A percentile compares a stretch with the other conserved stretches of the same genome.
phyloP scores from a whole-genome alignment of 2,797 vertebrate genomes.

The Acrocephalus scirpaceus region DNA sequence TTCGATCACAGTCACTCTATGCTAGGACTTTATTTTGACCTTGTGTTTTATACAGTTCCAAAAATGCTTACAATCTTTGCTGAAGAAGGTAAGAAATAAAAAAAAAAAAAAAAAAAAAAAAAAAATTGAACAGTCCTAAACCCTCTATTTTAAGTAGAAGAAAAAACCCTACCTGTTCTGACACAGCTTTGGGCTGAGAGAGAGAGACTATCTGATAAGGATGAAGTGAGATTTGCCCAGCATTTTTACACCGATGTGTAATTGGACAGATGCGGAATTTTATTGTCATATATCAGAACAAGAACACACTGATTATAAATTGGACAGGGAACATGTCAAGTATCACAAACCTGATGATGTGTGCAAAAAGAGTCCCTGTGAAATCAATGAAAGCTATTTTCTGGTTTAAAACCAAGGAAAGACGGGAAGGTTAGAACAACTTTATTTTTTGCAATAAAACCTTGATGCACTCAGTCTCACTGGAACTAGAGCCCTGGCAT shows the following conservation, averaged over 20 bases:
- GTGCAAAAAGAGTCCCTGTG: not conserved
- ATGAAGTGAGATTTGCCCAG: not conserved
- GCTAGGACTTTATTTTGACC: not conserved
- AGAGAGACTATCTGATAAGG: not conserved
- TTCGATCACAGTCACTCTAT: not conserved
- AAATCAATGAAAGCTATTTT: not conserved
- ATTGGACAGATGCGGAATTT: not conserved
- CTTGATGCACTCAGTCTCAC: not conserved
- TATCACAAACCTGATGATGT: not conserved
- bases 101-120: not conserved
- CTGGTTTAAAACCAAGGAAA: not conserved
- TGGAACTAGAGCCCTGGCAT: not conserved
- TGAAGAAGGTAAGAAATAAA: not conserved
- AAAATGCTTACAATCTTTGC: not conserved
- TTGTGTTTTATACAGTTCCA: not conserved
- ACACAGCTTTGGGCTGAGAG: not conserved
- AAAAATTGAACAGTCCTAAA: not conserved
- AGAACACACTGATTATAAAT: not conserved
- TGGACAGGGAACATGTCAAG: not conserved
- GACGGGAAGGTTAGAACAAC: not conserved
- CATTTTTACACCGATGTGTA: not conserved
- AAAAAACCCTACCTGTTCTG: not conserved
- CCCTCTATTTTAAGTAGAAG: not conserved
- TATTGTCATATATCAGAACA: not conserved
- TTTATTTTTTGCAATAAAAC: not conserved